Evolutionary conservation across 2,113 vertebrate genomes (phyloP).

Genomic region (Pycnonotus jocosus): DNA sequence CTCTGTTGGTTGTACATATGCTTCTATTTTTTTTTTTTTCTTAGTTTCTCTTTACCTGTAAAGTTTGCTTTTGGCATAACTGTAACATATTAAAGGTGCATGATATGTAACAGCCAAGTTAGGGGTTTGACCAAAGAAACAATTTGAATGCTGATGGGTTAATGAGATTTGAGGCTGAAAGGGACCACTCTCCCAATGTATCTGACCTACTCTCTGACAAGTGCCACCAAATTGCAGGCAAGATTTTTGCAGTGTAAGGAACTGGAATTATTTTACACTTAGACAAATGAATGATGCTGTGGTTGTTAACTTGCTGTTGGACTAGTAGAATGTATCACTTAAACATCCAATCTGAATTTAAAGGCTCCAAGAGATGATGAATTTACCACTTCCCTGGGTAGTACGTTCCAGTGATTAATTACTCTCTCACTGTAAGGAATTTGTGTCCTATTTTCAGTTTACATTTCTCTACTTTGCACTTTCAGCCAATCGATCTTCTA

Average conservation of each 20-base stretch:
- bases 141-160: neutral
- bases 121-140: neutral
- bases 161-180: neutral
- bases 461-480: conserved; percentile 32
- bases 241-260: neutral
- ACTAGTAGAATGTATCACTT: neutral
- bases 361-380: conserved; percentile 24
- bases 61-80: neutral
- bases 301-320: neutral
- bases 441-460: conserved; percentile 41
- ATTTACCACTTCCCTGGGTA: conserved; percentile 31
- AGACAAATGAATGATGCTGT: neutral
- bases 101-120: neutral
- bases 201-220: neutral
- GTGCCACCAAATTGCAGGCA: neutral
- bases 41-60: neutral
- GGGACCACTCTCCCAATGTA: neutral
- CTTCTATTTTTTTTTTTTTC: neutral
- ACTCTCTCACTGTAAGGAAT: conserved; percentile 19
- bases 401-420: conserved; percentile 41
- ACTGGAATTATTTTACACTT: neutral
- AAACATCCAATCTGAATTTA: conserved; percentile 15
- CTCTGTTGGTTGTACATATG: neutral
- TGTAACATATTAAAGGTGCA: neutral
- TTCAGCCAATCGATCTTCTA: neutral